Conservation (phyloP, 1,140 invertebrate genomes). For the Drosophila obscura region DNA sequence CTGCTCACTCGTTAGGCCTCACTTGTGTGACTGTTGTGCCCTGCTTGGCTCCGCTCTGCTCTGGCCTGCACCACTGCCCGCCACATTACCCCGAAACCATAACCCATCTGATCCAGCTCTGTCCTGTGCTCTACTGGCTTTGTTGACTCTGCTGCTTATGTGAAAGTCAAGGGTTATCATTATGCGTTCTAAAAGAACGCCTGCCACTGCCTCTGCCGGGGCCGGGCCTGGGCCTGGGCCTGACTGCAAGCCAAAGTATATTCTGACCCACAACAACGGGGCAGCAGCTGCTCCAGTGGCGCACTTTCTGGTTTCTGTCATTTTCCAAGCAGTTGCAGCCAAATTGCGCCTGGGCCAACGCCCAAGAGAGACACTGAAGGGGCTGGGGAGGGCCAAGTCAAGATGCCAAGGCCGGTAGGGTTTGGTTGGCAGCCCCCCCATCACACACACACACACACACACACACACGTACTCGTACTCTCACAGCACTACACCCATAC, state of each 20-base stretch:
- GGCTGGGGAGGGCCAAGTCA: constrained; percentile 45
- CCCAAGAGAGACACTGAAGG: constrained; percentile 41
- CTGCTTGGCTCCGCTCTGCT: background rate
- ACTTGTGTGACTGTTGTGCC: constrained; percentile 54
- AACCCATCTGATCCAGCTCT: constrained; percentile 11
- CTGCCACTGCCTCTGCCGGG: constrained; percentile 3
- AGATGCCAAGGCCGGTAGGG: constrained; percentile 55
- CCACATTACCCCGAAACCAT: too few species aligned
- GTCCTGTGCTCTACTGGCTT: constrained; percentile 1
- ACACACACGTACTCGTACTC: too few species aligned
- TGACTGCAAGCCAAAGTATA: constrained; percentile 31
- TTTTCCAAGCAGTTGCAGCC: constrained; percentile 73
- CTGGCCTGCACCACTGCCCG: constrained; percentile 9
- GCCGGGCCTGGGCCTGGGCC: constrained; percentile 6
- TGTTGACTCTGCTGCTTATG: constrained; percentile 45
- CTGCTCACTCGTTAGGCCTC: constrained; percentile 70
- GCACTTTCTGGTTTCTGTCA: constrained; percentile 53
- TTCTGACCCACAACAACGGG: constrained; percentile 54
- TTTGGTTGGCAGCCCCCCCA: background rate
- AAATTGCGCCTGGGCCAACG: constrained; percentile 55
- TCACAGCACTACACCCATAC: background rate
- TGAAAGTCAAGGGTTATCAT: constrained; percentile 76
- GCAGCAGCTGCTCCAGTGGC: constrained; percentile 38
- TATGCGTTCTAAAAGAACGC: constrained; percentile 50
- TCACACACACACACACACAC: constrained; percentile 21